Percentiles rank a stretch among this genome's conserved stretches.
Conservation (phyloP, 37 sponge, comb jelly and placozoan genomes). For the Halisarca cf. caerulea region DNA sequence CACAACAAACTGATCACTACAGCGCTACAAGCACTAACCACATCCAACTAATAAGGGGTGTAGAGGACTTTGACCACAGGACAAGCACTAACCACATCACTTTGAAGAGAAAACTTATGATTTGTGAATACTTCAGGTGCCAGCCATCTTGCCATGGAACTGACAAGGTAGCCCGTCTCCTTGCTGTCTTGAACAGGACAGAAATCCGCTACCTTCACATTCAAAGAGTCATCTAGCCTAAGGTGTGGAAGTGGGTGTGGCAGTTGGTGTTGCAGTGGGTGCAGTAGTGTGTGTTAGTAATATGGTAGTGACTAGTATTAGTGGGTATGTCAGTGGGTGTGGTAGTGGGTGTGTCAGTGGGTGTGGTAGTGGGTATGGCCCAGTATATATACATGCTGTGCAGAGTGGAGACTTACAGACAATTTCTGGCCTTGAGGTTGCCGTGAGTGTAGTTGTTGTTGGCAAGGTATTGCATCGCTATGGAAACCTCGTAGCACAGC, state of each 20-base stretch:
- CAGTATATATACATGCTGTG: background rate
- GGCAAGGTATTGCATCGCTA: constrained; percentile 3
- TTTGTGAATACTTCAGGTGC: constrained; percentile 1
- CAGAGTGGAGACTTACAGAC: background rate
- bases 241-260: background rate
- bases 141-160: constrained; percentile 6
- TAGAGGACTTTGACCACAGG: no score
- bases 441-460: background rate
- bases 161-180: background rate
- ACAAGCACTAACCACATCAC: background rate
- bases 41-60: background rate
- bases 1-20: background rate
- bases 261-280: background rate
- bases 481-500: background rate
- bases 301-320: no score
- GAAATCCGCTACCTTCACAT: background rate
- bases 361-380: background rate
- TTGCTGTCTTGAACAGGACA: background rate
- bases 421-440: constrained; percentile 13
- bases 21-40: no score
- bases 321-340: background rate
- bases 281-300: no score
- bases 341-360: background rate
- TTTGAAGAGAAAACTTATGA: background rate
- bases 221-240: background rate